Evolutionary conservation across 1,140 invertebrate genomes (phyloP).

Genomic region (Anastatus disparis): DNA sequence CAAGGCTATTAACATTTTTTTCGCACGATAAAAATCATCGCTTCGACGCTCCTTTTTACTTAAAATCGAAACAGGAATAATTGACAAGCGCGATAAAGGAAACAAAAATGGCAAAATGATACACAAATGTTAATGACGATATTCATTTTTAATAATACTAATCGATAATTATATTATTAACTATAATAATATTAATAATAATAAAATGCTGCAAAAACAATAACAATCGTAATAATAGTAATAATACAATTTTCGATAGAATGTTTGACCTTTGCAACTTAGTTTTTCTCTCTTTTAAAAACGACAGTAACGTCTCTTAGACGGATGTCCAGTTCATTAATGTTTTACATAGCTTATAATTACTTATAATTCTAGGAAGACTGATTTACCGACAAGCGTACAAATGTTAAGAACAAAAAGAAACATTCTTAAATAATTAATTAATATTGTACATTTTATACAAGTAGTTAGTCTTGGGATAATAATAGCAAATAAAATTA

Average conservation of each 20-base stretch:
- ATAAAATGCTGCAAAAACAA: constrained; percentile 50
- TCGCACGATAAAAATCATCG: constrained; percentile 26
- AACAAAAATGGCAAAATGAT: constrained; percentile 36
- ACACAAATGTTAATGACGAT: constrained; percentile 31
- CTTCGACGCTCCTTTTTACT: constrained; percentile 11
- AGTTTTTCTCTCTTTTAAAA: constrained; percentile 30
- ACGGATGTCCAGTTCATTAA: constrained; percentile 30
- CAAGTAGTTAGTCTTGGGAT: constrained; percentile 29
- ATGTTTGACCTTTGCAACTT: constrained; percentile 42
- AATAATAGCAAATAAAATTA: constrained; percentile 13
- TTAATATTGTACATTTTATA: constrained; percentile 37
- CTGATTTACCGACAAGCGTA: constrained; percentile 41
- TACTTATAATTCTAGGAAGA: constrained; percentile 38
- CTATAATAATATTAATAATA: constrained; percentile 42
- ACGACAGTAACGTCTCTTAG: constrained; percentile 22
- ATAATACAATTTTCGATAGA: constrained; percentile 48
- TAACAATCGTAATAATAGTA: constrained; percentile 47
- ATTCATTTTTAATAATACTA: constrained; percentile 41
- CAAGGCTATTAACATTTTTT: constrained; percentile 28
- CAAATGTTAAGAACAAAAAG: constrained; percentile 18
- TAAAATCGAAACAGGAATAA: constrained; percentile 34
- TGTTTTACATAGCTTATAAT: constrained; percentile 36
- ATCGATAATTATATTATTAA: constrained; percentile 40
- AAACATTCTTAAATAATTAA: constrained; percentile 10
- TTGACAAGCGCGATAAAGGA: constrained; percentile 16